Evolutionary conservation across 2,888 invertebrate species (phyloP).

Genomic region (Theristus sp.): DNA sequence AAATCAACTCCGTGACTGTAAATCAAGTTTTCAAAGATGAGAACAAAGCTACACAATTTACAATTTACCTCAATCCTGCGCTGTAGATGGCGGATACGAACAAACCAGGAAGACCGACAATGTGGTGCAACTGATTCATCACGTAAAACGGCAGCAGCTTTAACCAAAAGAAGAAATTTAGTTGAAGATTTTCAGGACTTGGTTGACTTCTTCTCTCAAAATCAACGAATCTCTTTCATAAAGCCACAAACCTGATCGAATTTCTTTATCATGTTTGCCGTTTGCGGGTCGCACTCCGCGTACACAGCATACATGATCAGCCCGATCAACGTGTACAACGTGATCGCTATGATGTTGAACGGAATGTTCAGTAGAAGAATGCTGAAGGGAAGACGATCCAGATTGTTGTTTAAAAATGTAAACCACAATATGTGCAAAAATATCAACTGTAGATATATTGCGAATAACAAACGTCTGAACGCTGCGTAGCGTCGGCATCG

Average conservation of each 20-base stretch:
- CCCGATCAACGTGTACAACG: constrained; percentile 16
- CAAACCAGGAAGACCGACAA: constrained; percentile 16
- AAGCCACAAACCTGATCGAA: constrained; percentile 7
- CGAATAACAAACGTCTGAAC: constrained; percentile 11
- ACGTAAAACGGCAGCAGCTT: constrained; percentile 18
- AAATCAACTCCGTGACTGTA: no score
- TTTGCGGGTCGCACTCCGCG: constrained; percentile 17
- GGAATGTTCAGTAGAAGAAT: constrained; percentile 20
- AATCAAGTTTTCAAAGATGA: no score
- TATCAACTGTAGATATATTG: no score
- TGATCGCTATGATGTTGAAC: constrained; percentile 15
- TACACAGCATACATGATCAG: constrained; percentile 18
- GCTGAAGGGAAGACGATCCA: constrained; percentile 8
- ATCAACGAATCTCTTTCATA: no score
- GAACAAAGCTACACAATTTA: no score
- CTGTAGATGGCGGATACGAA: constrained; percentile 19
- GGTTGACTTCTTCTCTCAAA: no score
- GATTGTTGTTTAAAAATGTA: background rate
- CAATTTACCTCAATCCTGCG: constrained; percentile 15
- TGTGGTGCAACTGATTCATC: constrained; percentile 12
- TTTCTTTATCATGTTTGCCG: background rate
- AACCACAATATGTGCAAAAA: no score
- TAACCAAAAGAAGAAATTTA: background rate
- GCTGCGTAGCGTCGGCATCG: constrained; percentile 12
- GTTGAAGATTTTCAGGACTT: no score